A percentile compares a stretch with the other conserved stretches of the same genome.
phyloP scores from a whole-genome alignment of 2,113 vertebrate genomes.

The Phaethornis superciliosus region DNA sequence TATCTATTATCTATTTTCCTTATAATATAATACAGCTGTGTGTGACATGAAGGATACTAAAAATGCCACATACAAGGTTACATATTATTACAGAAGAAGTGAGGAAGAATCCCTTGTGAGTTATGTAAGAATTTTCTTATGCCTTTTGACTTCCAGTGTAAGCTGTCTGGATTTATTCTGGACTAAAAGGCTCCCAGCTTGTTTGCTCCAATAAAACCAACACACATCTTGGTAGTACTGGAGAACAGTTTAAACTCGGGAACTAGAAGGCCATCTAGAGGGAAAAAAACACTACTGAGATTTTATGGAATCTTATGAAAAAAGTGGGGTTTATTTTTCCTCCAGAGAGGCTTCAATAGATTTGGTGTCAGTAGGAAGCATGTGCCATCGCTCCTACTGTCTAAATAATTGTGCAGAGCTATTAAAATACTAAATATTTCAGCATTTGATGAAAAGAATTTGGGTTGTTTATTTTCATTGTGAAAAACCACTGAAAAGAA shows the following conservation, averaged over 20 bases:
- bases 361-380: not conserved
- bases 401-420: not conserved
- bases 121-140: not conserved
- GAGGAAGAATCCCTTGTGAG: not conserved
- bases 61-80: not conserved
- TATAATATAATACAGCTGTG: not conserved
- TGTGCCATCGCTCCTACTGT: not conserved
- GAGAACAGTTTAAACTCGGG: not conserved
- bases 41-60: not conserved
- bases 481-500: not conserved
- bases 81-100: not conserved
- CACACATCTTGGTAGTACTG: not conserved
- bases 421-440: conserved; percentile 16
- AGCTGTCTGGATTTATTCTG: not conserved
- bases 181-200: not conserved
- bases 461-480: not conserved
- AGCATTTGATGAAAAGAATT: not conserved
- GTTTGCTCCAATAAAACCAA: not conserved
- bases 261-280: not conserved
- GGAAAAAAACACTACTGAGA: not conserved
- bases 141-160: not conserved
- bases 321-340: not conserved
- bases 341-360: not conserved
- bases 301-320: not conserved
- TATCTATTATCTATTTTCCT: not conserved